phyloP scores from a whole-genome alignment of 1,140 invertebrate genomes.

The Diorhabda sublineata region DNA sequence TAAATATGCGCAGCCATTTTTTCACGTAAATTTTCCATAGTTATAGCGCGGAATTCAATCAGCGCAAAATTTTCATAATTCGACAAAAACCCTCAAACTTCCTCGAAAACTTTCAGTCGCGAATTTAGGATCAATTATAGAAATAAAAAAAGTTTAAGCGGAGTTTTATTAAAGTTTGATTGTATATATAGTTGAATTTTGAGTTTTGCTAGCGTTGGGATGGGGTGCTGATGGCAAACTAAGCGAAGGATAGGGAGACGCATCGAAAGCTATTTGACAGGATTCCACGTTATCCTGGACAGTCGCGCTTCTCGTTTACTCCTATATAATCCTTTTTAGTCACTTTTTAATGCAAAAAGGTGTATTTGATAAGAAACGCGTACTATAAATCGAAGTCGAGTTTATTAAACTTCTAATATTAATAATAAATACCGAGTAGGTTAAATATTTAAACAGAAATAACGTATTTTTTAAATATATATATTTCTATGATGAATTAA shows the following conservation, averaged over 20 bases:
- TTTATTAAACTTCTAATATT: no score
- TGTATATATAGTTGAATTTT: not conserved
- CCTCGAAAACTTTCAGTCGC: not conserved
- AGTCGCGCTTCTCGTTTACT: slow-evolving; percentile 12
- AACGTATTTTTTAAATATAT: no score
- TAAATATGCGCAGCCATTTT: slow-evolving; percentile 30
- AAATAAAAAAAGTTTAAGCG: not conserved
- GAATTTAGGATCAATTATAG: not conserved
- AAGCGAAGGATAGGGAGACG: slow-evolving; percentile 5
- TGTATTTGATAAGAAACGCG: no score
- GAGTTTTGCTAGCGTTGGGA: slow-evolving; percentile 15
- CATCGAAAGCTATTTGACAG: slow-evolving; percentile 10
- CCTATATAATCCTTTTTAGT: slow-evolving; percentile 9
- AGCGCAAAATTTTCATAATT: not conserved
- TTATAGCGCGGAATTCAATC: not conserved
- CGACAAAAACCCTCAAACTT: not conserved
- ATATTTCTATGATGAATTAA: no score
- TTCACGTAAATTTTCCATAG: not conserved
- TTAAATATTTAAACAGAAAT: no score
- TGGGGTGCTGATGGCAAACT: slow-evolving; percentile 19
- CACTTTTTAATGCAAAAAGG: not conserved
- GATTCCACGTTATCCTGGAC: slow-evolving; percentile 12
- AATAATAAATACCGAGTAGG: no score
- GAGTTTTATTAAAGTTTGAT: not conserved
- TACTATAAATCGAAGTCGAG: no score